These are phyloP conservation scores for Forbesichthys papilliferus DNA, from an alignment of 2,113 vertebrate species.

Conservation along the genomic window DNA sequence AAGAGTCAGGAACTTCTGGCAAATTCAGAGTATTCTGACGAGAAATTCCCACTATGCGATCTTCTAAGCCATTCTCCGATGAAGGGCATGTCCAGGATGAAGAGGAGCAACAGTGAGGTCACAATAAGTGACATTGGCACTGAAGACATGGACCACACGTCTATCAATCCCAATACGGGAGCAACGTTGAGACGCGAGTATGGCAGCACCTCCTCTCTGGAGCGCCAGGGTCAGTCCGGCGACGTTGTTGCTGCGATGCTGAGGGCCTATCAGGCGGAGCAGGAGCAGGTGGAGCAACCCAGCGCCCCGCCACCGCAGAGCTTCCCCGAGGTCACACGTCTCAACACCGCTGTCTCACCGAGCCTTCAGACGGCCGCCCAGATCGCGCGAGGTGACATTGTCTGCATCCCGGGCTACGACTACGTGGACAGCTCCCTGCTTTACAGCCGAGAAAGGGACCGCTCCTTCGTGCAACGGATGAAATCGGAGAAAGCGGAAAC, in stretches of 20 bases:
- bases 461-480: conserved; percentile 78
- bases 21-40: conserved; percentile 75
- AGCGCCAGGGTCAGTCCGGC: conserved; percentile 79
- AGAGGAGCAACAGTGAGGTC: conserved; percentile 87
- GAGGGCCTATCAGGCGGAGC: conserved; percentile 76
- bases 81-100: conserved; percentile 81
- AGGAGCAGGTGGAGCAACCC: conserved; percentile 75
- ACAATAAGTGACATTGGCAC: conserved; percentile 86
- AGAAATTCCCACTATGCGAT: conserved; percentile 76
- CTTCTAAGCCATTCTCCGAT: conserved; percentile 79
- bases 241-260: conserved; percentile 75
- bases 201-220: conserved; percentile 86
- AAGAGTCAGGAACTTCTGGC: conserved; percentile 22
- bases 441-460: conserved; percentile 78
- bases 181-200: conserved; percentile 84
- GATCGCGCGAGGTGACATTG: conserved; percentile 83
- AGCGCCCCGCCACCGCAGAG: conserved; percentile 68
- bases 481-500: conserved; percentile 81
- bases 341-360: conserved; percentile 77
- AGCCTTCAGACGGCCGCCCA: conserved; percentile 83
- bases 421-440: conserved; percentile 80
- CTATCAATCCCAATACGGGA: conserved; percentile 85
- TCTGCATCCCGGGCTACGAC: conserved; percentile 82
- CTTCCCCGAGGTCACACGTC: conserved; percentile 78
- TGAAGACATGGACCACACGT: conserved; percentile 83